Evolutionary conservation across 2,888 invertebrate genomes (phyloP), one percentile per base, ranked within the genome.

Genomic region (Nephrotoma appendiculata): DNA sequence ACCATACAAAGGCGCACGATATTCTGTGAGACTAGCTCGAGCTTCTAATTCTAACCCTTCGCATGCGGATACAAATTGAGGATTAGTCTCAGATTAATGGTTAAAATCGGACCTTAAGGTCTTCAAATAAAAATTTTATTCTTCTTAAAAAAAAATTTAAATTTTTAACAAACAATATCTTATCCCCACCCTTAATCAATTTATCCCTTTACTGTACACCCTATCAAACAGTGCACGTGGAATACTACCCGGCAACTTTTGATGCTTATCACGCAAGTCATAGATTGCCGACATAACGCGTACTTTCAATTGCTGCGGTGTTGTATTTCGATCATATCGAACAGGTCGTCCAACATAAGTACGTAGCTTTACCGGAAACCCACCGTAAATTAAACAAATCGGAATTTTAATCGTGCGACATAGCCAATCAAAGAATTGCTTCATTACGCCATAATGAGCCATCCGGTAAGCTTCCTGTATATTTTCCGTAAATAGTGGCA

Each of bases 401-500:
- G 99, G 99, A 89, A 99, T 94, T 88, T 96, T 94, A 9, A 97
- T 96, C 88, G 90, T 89, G 88, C 91, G 91, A 87, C 92, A 99
- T 19, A 99, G 90, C 90, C 94, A 94, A 89, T 97, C 92, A 92
- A 97, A 96, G 88, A 96, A 92, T 88, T 94, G 94, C 89, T 95
- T 93, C 88, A 96, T 94, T 92, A 96, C 94, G 88, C 95, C 95
- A 88, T 96, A 93, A 12, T 96, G 95, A 0, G 97, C 93, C 44
- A 97, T 96, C 89, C 99, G 94, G 92, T 99, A 99, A 85, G 98
- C 97, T 92, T 99, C 99, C 88, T 99, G 94, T 57, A 98, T 92
- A 93, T 99, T 99, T 91, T 96, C 96, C 0, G 99, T 99, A 92
- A 99, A 99, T 93, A 99, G 95, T 87, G 99, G 99, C 90, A 99